phyloP scores from a whole-genome alignment of 2,113 vertebrate species.

The Falco punctatus region DNA sequence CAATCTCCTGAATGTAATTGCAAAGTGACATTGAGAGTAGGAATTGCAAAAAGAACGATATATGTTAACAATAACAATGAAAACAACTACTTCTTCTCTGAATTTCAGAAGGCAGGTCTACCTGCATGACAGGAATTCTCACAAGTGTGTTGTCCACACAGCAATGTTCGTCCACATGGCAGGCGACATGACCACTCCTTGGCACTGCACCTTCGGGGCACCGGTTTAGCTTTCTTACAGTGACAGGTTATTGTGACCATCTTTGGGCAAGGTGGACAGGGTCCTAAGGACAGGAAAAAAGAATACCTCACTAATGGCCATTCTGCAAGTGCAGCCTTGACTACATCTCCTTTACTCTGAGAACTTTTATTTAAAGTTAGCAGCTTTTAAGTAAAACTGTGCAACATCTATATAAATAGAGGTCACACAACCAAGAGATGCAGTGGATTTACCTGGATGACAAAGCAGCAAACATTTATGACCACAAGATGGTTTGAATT shows the following conservation, averaged over 20 bases:
- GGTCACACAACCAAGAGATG: background rate
- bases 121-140: slow-evolving; percentile 84
- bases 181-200: slow-evolving; percentile 90
- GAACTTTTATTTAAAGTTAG: background rate
- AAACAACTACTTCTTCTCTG: background rate
- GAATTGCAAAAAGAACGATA: background rate
- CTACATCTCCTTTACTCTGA: background rate
- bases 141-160: slow-evolving; percentile 89
- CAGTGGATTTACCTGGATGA: slow-evolving; percentile 87
- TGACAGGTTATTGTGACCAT: slow-evolving; percentile 90
- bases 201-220: slow-evolving; percentile 91
- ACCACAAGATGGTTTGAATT: slow-evolving; percentile 89
- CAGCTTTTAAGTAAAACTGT: background rate
- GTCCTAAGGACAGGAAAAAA: slow-evolving; percentile 76
- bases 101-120: slow-evolving; percentile 15
- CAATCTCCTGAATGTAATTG: slow-evolving; percentile 78
- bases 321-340: background rate
- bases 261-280: slow-evolving; percentile 95
- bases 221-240: slow-evolving; percentile 87
- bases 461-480: slow-evolving; percentile 95
- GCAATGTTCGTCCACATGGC: slow-evolving; percentile 77
- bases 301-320: background rate
- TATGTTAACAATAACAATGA: background rate
- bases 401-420: background rate
- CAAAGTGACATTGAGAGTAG: background rate